Conservation (phyloP, 2,888 invertebrate genomes). For the Lasioglossum malachurum region DNA sequence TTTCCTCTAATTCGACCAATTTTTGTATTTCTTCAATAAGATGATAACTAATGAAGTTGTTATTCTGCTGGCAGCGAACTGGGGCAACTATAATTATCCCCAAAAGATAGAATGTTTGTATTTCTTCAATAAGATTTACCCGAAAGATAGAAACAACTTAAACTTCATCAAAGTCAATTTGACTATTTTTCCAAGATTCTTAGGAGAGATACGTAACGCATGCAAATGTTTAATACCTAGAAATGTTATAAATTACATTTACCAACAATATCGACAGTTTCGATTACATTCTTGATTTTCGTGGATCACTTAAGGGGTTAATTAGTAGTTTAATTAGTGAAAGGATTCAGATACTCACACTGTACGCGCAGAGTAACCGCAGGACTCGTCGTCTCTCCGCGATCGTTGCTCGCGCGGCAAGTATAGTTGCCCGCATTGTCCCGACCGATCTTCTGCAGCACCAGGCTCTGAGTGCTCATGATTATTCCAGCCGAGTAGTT, state of each 20-base stretch:
- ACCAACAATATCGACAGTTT: too few relatives aligned
- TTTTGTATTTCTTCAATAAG: too few relatives aligned
- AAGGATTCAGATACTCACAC: constrained; percentile 88
- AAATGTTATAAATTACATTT: too few relatives aligned
- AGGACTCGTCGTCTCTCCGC: constrained; percentile 93
- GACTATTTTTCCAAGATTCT: too few relatives aligned
- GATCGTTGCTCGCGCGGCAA: constrained; percentile 92
- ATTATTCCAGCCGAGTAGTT: constrained; percentile 94
- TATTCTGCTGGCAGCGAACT: not conserved
- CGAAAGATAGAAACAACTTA: not conserved
- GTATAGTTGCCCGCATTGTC: constrained; percentile 94
- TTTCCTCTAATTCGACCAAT: too few relatives aligned
- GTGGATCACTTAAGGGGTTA: too few relatives aligned
- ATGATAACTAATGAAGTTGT: too few relatives aligned
- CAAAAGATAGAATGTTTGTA: not conserved
- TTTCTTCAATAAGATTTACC: too few relatives aligned
- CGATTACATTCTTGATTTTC: too few relatives aligned
- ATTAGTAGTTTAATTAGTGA: not conserved
- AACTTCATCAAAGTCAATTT: too few relatives aligned
- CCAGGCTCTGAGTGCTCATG: constrained; percentile 94
- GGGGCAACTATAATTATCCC: not conserved
- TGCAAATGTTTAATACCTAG: too few relatives aligned
- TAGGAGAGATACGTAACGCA: too few relatives aligned
- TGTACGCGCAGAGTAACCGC: constrained; percentile 92
- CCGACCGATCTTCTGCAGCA: constrained; percentile 93